Conservation (phyloP, 1,140 invertebrate genomes). For the Magallana angulata region DNA sequence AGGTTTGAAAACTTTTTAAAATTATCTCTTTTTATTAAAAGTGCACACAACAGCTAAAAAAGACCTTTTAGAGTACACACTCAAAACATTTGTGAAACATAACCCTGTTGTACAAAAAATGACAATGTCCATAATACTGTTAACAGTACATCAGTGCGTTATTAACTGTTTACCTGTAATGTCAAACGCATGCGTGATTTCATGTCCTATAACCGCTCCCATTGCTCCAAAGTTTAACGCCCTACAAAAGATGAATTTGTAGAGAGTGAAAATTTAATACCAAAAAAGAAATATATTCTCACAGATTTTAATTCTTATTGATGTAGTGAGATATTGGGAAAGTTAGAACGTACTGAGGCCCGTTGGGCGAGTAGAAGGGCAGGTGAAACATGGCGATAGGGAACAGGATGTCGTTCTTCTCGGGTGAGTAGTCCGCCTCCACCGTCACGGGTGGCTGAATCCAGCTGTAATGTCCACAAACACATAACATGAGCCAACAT, state of each 20-base stretch:
- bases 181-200: slow-evolving; percentile 83
- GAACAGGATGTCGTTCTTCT: slow-evolving; percentile 75
- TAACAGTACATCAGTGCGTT: not conserved
- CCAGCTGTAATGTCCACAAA: slow-evolving; percentile 62
- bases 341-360: slow-evolving; percentile 66
- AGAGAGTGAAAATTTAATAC: not conserved
- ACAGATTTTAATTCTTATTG: too few species aligned
- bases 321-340: too few species aligned
- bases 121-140: too few species aligned
- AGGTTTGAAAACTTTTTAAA: too few species aligned
- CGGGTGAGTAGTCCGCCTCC: slow-evolving; percentile 72
- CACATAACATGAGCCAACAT: too few species aligned
- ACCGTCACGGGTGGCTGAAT: slow-evolving; percentile 74
- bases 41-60: too few species aligned
- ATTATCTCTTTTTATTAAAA: too few species aligned
- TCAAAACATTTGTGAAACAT: not conserved
- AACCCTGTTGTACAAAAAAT: too few species aligned
- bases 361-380: slow-evolving; percentile 73
- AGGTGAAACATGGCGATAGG: slow-evolving; percentile 76
- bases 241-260: slow-evolving; percentile 68
- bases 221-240: slow-evolving; percentile 84
- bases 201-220: slow-evolving; percentile 83
- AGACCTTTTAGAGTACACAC: too few species aligned
- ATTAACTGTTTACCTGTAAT: slow-evolving; percentile 76
- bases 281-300: not conserved